Conservation (phyloP, 2,888 invertebrate genomes). For the Andrena dorsata region DNA sequence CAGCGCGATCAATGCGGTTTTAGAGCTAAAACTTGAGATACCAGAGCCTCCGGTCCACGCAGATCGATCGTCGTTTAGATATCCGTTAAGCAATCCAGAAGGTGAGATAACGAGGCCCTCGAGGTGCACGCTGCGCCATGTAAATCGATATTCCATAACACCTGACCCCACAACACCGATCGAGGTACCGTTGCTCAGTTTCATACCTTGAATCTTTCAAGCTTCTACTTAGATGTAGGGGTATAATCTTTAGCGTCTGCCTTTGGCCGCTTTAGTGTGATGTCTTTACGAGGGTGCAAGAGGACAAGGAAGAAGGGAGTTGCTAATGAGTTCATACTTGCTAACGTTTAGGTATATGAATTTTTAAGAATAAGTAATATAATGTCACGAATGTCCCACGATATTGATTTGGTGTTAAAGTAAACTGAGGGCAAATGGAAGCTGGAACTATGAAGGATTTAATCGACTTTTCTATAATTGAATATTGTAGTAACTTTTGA, state of each 20-base stretch:
- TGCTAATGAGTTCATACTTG: not conserved
- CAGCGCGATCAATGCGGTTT: constrained; percentile 42
- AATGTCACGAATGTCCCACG: too few relatives aligned
- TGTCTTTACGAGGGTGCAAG: not conserved
- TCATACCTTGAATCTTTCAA: constrained; percentile 12
- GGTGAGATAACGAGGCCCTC: constrained; percentile 37
- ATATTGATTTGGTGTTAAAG: too few relatives aligned
- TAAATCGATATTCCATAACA: constrained; percentile 56
- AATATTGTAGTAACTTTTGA: too few relatives aligned
- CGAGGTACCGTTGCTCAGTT: constrained; percentile 10
- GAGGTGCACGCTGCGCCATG: constrained; percentile 17
- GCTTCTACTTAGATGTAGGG: constrained; percentile 38
- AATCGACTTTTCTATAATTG: too few relatives aligned
- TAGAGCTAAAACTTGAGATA: constrained; percentile 30
- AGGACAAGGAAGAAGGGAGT: not conserved
- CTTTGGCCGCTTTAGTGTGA: not conserved
- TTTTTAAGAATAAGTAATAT: not conserved
- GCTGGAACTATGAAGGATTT: too few relatives aligned
- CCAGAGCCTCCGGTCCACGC: not conserved
- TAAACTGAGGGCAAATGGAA: too few relatives aligned
- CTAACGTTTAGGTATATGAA: not conserved
- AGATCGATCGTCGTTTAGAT: constrained; percentile 55
- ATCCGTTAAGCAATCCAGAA: constrained; percentile 19
- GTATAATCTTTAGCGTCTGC: not conserved
- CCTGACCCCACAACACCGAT: constrained; percentile 1